Evolutionary conservation across 2,888 invertebrate species (phyloP), one percentile per base, ranked within the genome.

Genomic region (Sarcophaga rosellei): DNA sequence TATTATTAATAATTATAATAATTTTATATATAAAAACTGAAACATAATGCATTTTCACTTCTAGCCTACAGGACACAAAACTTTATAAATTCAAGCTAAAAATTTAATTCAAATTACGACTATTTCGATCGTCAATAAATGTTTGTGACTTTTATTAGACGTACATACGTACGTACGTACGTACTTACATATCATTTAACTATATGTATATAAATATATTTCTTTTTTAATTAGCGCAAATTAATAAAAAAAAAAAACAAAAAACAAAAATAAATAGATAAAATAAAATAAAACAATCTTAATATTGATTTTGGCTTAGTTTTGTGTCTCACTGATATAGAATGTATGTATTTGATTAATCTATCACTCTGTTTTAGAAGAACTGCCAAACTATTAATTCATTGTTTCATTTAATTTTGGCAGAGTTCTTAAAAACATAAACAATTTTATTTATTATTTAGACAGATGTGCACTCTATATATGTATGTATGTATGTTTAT

Each of bases 21-120:
- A 79, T 79, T 70, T 12, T 70, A 70, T 70, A 47, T 77, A 63
- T 74, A 77, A 21, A 69, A 69, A 79, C 25, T 47, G 47, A 25
- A 72, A 79, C 20, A 35, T 72, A 63, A 25, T 79, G 25, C 57
- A 65, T 79, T 78, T 78, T 70, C 78, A 70, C 63, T 70, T 70
- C 70, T 79, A 79, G 70, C 70, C 70, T 79, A 79, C 78, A 79
- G 78, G 70, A 79, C 78, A 79, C 47, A 78, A 45, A 79, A 53
- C 70, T 53, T 78, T 65, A 47, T 72, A 72, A 69, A 79, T 79
- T 45, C 47, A 74, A 63, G 21, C 20, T 70, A 72, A 72, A 78
- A 79, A 65, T 65, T 65, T 72, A 79, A 65, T 79, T 76, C 75
- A 75, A 66, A 66, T 77, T 59, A 65, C 65, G 79, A 63, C 65